Evolutionary conservation across 2,888 invertebrate species (phyloP), one percentile per base, ranked within the genome.

Genomic region (Girardia tigrina): DNA sequence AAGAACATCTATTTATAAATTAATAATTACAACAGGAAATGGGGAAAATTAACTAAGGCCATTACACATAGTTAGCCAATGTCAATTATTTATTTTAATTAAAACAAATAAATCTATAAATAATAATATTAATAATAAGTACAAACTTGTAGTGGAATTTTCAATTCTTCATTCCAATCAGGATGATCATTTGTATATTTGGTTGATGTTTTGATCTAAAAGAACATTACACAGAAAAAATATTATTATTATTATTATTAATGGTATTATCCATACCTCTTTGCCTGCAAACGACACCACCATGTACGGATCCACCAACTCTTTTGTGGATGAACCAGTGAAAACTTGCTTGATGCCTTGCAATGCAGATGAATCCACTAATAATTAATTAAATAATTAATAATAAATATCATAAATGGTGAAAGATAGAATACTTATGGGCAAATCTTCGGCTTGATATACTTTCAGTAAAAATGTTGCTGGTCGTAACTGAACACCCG

Each of bases 241-340:
- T 8, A 20, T 56, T 56, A 8, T 56, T 56, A 56, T 20, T 20
- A 56, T 20, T 20, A 12, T n/a, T 12, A 56, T 56, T 56, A 20
- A 36, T 36, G n/a, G 8, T n/a, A n/a, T 42, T n/a, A 26, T 29
- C 72, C 78, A 75, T 72, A 84, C 85, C 80, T 85, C 83, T 79
- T 83, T 82, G 23, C 85, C 85, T 78, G 85, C 85, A 81, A 85
- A 85, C 26, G 81, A 79, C 76, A 85, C 82, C 42, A 83, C 79
- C 74, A 85, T 81, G 79, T 84, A 85, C 0, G 85, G 85, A 78
- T 85, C 85, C 0, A 85, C 85, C 28, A 85, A 79, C 78, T 84
- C 84, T 77, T 85, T 85, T 74, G 82, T 81, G 74, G 82, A 81
- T 23, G 20, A n/a, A n/a, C 70, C 70, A 6, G 70, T 70, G 26